A percentile compares a stretch with the other conserved stretches of the same genome.
Evolutionary conservation across 2,888 invertebrate genomes (phyloP).

Genomic region (Miltochrista miniata): DNA sequence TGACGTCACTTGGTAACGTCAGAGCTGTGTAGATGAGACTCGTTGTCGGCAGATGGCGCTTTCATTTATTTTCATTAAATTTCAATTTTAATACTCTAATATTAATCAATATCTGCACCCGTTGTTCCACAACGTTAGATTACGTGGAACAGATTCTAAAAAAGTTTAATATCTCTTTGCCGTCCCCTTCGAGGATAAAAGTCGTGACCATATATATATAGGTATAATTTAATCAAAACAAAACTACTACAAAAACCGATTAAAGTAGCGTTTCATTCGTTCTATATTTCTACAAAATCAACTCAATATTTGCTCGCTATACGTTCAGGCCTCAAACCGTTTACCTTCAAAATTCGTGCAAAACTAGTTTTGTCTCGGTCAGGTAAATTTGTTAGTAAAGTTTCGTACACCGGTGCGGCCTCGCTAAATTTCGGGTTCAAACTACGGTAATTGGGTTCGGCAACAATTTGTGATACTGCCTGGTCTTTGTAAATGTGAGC

Average conservation of each 20-base stretch:
- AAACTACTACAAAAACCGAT: not conserved
- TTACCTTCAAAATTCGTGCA: constrained; percentile 40
- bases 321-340: constrained; percentile 29
- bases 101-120: no score
- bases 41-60: no score
- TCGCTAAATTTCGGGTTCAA: constrained; percentile 43
- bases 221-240: not conserved
- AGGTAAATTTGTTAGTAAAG: constrained; percentile 44
- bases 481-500: constrained; percentile 37
- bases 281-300: constrained; percentile 5
- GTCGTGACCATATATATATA: no score
- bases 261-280: not conserved
- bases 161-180: no score
- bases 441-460: constrained; percentile 63
- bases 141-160: no score
- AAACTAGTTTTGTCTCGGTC: constrained; percentile 48
- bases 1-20: no score
- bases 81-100: no score
- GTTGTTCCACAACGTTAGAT: no score
- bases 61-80: no score
- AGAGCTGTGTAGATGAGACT: no score
- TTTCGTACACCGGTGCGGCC: constrained; percentile 41
- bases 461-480: constrained; percentile 57
- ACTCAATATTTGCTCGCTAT: constrained; percentile 14
- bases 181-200: no score